Evolutionary conservation across 2,888 invertebrate genomes (phyloP).

Genomic region (Pammene fasciana): DNA sequence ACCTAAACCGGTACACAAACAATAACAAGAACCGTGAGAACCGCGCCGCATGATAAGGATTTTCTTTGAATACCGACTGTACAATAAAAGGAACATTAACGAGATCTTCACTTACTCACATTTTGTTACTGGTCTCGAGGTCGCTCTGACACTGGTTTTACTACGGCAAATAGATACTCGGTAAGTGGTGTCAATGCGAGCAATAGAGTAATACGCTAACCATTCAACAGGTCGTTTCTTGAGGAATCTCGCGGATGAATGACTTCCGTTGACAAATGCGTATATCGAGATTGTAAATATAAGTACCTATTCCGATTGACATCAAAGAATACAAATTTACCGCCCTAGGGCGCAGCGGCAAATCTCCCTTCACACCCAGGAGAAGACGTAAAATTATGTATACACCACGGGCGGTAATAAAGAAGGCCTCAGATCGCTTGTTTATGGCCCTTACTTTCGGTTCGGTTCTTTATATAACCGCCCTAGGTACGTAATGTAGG

Average conservation of each 20-base stretch:
- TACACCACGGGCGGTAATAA: no score
- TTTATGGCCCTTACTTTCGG: no score
- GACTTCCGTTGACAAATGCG: slow-evolving; percentile 19
- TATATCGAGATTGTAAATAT: not conserved
- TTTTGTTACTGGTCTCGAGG: not conserved
- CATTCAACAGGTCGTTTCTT: slow-evolving; percentile 34
- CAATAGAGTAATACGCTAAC: slow-evolving; percentile 16
- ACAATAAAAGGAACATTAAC: not conserved
- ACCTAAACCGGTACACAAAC: slow-evolving; percentile 13
- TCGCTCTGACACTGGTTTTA: not conserved
- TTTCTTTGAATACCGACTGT: not conserved
- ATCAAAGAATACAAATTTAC: not conserved
- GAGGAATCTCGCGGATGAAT: slow-evolving; percentile 30
- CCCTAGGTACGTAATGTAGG: no score
- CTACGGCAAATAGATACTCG: not conserved
- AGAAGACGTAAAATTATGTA: no score
- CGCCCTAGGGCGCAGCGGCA: no score
- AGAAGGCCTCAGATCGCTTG: no score
- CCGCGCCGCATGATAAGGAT: not conserved
- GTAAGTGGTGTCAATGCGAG: not conserved
- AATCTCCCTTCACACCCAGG: no score
- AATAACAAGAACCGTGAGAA: slow-evolving; percentile 28
- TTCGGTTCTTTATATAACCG: no score
- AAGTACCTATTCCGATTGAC: no score
- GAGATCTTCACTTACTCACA: not conserved